Evolutionary conservation across 2,113 vertebrate genomes (phyloP).

Genomic region (Gallinago jamesoni): DNA sequence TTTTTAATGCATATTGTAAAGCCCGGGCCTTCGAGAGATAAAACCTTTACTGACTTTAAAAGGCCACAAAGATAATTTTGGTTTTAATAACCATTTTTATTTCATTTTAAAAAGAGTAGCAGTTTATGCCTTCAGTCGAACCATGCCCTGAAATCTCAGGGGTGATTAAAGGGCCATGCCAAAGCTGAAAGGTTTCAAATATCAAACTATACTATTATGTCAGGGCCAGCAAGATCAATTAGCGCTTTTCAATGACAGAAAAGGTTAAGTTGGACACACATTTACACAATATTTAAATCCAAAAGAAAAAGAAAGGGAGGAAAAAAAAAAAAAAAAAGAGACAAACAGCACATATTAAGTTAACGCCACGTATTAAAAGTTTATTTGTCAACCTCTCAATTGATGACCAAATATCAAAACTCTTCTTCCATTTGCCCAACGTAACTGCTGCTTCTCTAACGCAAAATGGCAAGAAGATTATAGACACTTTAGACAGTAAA

Average conservation of each 20-base stretch:
- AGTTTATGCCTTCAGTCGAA: slow-evolving; percentile 46
- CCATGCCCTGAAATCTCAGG: slow-evolving; percentile 69
- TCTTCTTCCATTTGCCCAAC: not conserved
- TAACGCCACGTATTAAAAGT: not conserved
- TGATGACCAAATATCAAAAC: not conserved
- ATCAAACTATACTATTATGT: slow-evolving; percentile 79
- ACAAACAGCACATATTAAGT: not conserved
- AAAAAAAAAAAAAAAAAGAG: not conserved
- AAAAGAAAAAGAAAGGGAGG: not conserved
- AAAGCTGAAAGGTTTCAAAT: slow-evolving; percentile 77
- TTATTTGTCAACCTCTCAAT: not conserved
- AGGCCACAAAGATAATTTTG: not conserved
- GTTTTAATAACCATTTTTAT: slow-evolving; percentile 22
- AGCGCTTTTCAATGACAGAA: slow-evolving; percentile 77
- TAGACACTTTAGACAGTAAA: not conserved
- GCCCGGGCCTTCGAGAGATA: not conserved
- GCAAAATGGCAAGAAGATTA: not conserved
- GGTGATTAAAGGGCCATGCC: slow-evolving; percentile 68
- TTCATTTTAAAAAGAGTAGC: slow-evolving; percentile 13
- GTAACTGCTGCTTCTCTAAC: not conserved
- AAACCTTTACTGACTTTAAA: not conserved
- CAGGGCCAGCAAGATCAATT: slow-evolving; percentile 78
- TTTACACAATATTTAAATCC: slow-evolving; percentile 35
- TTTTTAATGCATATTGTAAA: not conserved
- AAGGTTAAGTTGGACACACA: slow-evolving; percentile 68